Evolutionary conservation across 2,797 vertebrate species (phyloP), one percentile per base, ranked within the genome.

Genomic region (Gymnocypris eckloni): DNA sequence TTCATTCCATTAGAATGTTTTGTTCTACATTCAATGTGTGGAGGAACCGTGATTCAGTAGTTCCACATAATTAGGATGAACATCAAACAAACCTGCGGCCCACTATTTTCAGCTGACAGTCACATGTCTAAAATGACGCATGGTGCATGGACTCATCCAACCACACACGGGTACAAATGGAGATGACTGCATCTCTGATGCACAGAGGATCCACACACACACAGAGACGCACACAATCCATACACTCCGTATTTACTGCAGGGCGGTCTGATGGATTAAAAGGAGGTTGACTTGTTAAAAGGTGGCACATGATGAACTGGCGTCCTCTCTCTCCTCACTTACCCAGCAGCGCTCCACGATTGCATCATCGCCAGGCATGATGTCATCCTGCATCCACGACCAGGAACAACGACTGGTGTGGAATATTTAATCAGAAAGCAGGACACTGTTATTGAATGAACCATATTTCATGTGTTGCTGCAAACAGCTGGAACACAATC

Each of bases 281-380:
- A 85, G 18, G 43, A 73, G 76, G 52, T 76, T 79, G 67, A 90
- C 91, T 90, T 89, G 90, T 92, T 92, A 93, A 93, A 93, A 89
- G 86, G 90, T 93, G 93, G 94, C 90, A 93, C 90, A 94, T 92
- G 92, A 94, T 89, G 86, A 88, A 89, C 90, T 89, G 90, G 90
- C 90, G 89, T 86, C 88, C 83, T 84, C 87, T 88, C 59, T 76
- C 86, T 45, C 82, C 88, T 89, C 79, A 81, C 93, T 93, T 92
- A 93, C 92, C 92, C 90, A 90, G 91, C 90, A 91, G 89, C 91
- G 88, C 91, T 90, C 52, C 82, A 87, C 85, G 92, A 93, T 95
- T 96, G 93, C 94, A 94, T 95, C 95, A 96, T 93, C 91, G 92
- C 77, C 86, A 88, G 91, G 90, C 91, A 95, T 96, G 95, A 96